phyloP scores from a whole-genome alignment of 1,140 invertebrate species.

The Drosophila malerkotliana region DNA sequence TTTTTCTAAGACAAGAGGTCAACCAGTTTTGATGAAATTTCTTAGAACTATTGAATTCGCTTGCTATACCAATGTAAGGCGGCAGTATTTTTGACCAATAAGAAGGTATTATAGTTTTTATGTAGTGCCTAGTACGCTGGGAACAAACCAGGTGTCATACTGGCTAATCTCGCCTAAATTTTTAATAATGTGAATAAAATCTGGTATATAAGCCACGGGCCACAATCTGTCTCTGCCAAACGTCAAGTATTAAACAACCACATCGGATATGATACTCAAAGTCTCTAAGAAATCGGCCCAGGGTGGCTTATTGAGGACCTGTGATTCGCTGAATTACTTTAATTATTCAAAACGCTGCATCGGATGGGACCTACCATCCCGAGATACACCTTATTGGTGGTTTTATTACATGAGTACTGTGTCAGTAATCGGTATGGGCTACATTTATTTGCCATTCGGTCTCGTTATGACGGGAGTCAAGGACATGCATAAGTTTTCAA shows the following conservation, averaged over 20 bases:
- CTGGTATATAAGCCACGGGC: neutral
- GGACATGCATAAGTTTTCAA: slow-evolving; percentile 32
- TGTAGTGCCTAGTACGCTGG: too few species aligned
- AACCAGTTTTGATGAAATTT: too few species aligned
- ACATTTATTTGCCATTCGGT: slow-evolving; percentile 23
- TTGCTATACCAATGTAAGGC: too few species aligned
- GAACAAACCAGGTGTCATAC: too few species aligned
- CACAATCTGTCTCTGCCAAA: neutral
- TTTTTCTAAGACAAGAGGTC: too few species aligned
- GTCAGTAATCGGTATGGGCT: neutral
- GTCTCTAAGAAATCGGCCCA: neutral
- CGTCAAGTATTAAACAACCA: neutral
- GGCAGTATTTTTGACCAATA: too few species aligned
- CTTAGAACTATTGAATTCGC: too few species aligned
- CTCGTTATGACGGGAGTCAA: slow-evolving; percentile 29
- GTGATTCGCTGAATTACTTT: slow-evolving; percentile 6
- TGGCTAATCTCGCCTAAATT: neutral
- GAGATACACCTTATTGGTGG: slow-evolving; percentile 15
- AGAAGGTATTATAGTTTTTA: too few species aligned
- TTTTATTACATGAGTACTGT: slow-evolving; percentile 30
- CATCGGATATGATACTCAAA: slow-evolving; percentile 11
- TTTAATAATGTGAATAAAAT: neutral
- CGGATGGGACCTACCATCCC: slow-evolving; percentile 16
- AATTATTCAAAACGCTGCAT: neutral
- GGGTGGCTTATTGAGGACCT: neutral